Evolutionary conservation across 1,140 invertebrate genomes (phyloP).

Genomic region (Pogonomyrmex californicus): DNA sequence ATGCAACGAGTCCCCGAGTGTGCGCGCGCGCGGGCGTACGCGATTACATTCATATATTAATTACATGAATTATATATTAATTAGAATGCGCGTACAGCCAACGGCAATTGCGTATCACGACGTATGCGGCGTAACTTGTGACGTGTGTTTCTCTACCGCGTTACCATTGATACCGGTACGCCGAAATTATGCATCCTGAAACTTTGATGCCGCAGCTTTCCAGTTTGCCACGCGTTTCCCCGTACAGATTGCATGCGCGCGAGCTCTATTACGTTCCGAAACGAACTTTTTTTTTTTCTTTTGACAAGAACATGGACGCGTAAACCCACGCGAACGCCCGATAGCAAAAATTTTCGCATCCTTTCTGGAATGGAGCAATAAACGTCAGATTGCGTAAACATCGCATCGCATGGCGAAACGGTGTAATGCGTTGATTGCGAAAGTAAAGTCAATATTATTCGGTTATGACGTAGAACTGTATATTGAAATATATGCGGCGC

Average conservation of each 20-base stretch:
- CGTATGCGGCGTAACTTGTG: background rate
- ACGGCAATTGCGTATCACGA: background rate
- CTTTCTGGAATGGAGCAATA: slow-evolving; percentile 17
- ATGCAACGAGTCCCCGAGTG: too few species aligned
- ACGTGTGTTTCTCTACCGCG: background rate
- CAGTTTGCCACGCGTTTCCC: background rate
- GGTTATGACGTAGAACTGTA: background rate
- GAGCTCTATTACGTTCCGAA: background rate
- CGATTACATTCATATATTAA: slow-evolving; percentile 35
- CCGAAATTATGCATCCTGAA: slow-evolving; percentile 21
- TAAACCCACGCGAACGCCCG: background rate
- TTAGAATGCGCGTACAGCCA: background rate
- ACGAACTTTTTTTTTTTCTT: slow-evolving; percentile 9
- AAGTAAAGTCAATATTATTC: slow-evolving; percentile 48
- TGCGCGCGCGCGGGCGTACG: too few species aligned
- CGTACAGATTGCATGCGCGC: slow-evolving; percentile 12
- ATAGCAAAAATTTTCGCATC: background rate
- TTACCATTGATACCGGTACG: slow-evolving; percentile 4
- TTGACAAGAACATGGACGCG: too few species aligned
- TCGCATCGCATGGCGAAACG: background rate
- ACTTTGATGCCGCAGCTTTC: slow-evolving; percentile 23
- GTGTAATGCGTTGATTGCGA: slow-evolving; percentile 10
- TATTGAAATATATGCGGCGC: background rate
- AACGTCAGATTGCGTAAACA: slow-evolving; percentile 4
- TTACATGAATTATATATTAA: slow-evolving; percentile 51